These are phyloP conservation scores for Accipiter virgatus DNA, from an alignment of 2,113 vertebrate genomes.

Conservation along the genomic window DNA sequence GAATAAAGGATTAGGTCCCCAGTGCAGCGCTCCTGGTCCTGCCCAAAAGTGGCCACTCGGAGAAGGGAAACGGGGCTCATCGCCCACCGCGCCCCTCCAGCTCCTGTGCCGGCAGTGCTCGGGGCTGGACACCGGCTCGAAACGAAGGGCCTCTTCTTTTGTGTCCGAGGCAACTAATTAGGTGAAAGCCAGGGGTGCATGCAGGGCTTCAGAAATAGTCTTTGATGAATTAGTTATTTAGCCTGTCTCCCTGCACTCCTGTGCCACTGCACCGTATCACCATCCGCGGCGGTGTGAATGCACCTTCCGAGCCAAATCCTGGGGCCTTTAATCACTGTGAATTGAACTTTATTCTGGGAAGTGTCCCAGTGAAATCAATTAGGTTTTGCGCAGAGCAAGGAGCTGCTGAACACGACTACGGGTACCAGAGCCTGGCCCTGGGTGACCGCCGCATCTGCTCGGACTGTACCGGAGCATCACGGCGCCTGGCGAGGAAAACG, in stretches of 20 bases:
- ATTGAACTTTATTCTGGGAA: neutral
- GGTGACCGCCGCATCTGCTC: neutral
- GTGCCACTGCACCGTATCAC: neutral
- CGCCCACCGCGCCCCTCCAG: fast-evolving
- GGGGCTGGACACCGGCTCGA: neutral
- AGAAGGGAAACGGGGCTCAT: neutral
- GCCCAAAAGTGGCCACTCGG: neutral
- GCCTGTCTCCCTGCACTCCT: neutral
- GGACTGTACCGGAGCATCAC: neutral
- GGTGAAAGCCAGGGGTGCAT: neutral
- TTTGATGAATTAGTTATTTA: neutral
- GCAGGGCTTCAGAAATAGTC: neutral
- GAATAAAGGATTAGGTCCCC: neutral
- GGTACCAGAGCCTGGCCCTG: neutral
- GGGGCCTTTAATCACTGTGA: neutral
- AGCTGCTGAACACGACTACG: fast-evolving
- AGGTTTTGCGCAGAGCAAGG: neutral
- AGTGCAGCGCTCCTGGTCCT: neutral
- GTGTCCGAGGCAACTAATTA: neutral
- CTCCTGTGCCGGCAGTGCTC: fast-evolving
- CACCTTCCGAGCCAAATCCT: neutral
- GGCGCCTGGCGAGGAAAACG: neutral
- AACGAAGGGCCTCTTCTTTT: neutral
- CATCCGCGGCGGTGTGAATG: fast-evolving
- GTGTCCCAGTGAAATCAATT: neutral